These are phyloP conservation scores for Drosophila lini DNA, from an alignment of 1,140 invertebrate species.

Conservation along the genomic window DNA sequence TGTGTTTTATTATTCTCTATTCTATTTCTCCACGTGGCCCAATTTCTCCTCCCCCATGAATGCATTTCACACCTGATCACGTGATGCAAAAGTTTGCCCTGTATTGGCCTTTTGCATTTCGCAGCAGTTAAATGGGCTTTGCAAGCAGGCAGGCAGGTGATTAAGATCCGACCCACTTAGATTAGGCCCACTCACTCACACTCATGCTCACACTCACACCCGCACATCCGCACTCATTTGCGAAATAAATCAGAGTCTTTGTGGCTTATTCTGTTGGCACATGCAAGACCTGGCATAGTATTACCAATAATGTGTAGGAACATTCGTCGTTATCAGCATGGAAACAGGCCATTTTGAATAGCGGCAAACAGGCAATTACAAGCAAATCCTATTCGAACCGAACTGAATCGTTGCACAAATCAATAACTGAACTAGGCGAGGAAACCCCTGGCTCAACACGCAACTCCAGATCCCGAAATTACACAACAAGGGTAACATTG, in stretches of 20 bases:
- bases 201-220: neutral
- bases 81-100: constrained; percentile 36
- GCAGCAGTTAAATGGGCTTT: constrained; percentile 29
- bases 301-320: constrained; percentile 27
- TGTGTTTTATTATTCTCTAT: neutral
- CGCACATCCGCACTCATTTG: constrained; percentile 10
- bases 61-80: constrained; percentile 53
- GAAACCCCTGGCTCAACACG: constrained; percentile 46
- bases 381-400: constrained; percentile 2
- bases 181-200: constrained; percentile 29
- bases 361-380: constrained; percentile 67
- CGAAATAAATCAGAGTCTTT: constrained; percentile 49
- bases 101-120: constrained; percentile 41
- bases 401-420: constrained; percentile 56
- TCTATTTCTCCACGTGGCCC: neutral
- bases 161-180: constrained; percentile 59
- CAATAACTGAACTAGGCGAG: constrained; percentile 62
- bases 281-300: constrained; percentile 26
- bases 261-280: constrained; percentile 32
- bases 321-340: constrained; percentile 46
- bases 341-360: constrained; percentile 65
- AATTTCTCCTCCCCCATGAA: neutral
- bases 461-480: constrained; percentile 62
- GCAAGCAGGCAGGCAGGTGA: constrained; percentile 26
- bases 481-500: constrained; percentile 77